Conservation (phyloP, 2,888 invertebrate genomes). For the Helleia helle region DNA sequence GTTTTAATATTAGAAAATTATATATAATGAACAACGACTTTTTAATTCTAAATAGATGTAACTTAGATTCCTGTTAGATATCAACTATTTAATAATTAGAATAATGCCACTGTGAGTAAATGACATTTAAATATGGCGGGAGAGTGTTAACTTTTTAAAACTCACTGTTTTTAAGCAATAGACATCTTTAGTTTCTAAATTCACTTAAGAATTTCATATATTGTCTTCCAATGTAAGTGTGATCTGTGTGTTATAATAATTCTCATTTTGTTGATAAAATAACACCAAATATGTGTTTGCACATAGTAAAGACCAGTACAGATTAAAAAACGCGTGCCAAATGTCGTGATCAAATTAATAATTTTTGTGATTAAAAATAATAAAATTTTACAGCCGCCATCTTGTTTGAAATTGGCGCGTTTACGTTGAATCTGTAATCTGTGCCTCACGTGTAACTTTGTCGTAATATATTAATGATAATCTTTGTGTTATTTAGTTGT, state of each 20-base stretch:
- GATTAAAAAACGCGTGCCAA: not conserved
- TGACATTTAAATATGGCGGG: conserved; percentile 23
- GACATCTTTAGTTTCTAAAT: conserved; percentile 26
- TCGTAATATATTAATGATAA: not conserved
- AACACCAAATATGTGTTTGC: conserved; percentile 15
- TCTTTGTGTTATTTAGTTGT: not conserved
- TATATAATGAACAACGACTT: conserved; percentile 61
- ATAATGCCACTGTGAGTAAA: conserved; percentile 33
- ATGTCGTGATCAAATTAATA: no score
- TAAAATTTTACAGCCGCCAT: not conserved
- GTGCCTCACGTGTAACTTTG: conserved; percentile 2
- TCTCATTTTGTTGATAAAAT: conserved; percentile 13
- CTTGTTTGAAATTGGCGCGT: conserved; percentile 7
- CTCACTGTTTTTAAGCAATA: conserved; percentile 58
- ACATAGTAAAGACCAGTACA: conserved; percentile 7
- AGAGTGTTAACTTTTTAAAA: conserved; percentile 27
- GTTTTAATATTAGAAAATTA: conserved; percentile 29
- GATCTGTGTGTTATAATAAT: conserved; percentile 26
- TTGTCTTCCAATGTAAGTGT: conserved; percentile 68
- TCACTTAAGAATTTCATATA: conserved; percentile 39
- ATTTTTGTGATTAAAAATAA: not conserved
- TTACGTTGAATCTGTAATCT: conserved; percentile 11
- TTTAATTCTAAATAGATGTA: conserved; percentile 69
- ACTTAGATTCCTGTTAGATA: conserved; percentile 35
- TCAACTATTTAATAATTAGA: conserved; percentile 29